Evolutionary conservation across 2,797 vertebrate genomes (phyloP).

Genomic region (Bufotes viridis): DNA sequence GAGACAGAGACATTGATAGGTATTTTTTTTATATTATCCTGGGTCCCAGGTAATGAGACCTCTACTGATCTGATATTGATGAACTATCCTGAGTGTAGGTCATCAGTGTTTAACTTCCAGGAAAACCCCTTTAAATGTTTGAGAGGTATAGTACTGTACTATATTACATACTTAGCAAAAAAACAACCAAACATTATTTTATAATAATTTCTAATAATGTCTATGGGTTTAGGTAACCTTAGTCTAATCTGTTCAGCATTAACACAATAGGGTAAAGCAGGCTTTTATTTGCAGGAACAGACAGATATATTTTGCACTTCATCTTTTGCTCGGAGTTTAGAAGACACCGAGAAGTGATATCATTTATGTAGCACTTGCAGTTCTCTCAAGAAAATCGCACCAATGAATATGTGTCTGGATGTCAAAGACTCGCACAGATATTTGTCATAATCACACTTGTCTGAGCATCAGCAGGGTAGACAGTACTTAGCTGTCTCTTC

Average conservation of each 20-base stretch:
- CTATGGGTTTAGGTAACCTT: neutral
- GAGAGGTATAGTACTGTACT: too few relatives aligned
- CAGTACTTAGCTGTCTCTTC: conserved; percentile 28
- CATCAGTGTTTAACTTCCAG: too few relatives aligned
- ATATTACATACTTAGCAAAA: too few relatives aligned
- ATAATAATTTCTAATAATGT: too few relatives aligned
- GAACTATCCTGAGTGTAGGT: too few relatives aligned
- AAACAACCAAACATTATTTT: too few relatives aligned
- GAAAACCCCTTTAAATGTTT: too few relatives aligned
- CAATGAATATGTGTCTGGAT: conserved; percentile 29
- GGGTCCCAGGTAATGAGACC: too few relatives aligned
- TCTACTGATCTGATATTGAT: too few relatives aligned
- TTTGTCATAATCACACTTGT: conserved; percentile 38
- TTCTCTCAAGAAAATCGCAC: conserved; percentile 23
- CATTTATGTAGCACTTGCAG: conserved; percentile 15
- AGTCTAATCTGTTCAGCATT: neutral
- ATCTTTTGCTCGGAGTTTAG: neutral
- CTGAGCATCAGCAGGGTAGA: conserved; percentile 17
- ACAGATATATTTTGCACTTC: neutral
- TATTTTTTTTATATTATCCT: too few relatives aligned
- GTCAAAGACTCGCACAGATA: conserved; percentile 30
- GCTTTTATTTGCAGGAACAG: neutral
- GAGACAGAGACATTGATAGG: too few relatives aligned
- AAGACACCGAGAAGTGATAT: neutral
- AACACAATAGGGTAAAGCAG: neutral